Percentiles rank a stretch among this genome's conserved stretches.
Conservation (phyloP, 1,140 invertebrate species). For the Cydia fagiglandana region DNA sequence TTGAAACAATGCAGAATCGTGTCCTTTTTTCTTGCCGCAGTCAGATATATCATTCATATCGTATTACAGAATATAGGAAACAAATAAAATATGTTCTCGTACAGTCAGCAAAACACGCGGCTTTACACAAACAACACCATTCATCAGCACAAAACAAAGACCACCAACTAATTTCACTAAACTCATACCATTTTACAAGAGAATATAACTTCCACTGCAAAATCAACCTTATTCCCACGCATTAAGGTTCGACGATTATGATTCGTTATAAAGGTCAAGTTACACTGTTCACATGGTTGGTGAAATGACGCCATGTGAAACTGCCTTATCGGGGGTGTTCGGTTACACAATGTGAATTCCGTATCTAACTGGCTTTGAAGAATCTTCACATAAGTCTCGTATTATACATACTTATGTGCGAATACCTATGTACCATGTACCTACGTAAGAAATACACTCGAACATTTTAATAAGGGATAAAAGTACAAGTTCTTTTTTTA, state of each 20-base stretch:
- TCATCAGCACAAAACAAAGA: constrained; percentile 16
- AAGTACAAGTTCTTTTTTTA: no score
- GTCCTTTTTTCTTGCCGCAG: not conserved
- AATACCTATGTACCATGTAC: no score
- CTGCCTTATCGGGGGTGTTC: constrained; percentile 24
- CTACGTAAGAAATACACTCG: no score
- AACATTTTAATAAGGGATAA: no score
- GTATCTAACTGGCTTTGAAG: constrained; percentile 11
- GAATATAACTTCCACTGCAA: not conserved
- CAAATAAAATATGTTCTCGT: not conserved
- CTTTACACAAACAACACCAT: constrained; percentile 2
- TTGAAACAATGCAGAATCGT: no score
- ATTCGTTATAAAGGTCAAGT: not conserved
- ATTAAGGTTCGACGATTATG: not conserved
- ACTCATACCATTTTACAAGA: not conserved
- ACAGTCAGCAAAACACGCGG: not conserved
- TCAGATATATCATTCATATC: not conserved
- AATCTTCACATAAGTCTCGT: not conserved
- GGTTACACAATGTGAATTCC: constrained; percentile 26
- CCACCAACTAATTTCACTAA: constrained; percentile 20
- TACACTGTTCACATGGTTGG: constrained; percentile 29
- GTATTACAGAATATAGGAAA: constrained; percentile 17
- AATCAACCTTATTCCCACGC: no score
- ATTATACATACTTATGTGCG: not conserved
- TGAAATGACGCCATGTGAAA: constrained; percentile 31